Base-by-base conservation (phyloP, 2,888 invertebrate genomes). In the Heliconius cydno region DNA sequence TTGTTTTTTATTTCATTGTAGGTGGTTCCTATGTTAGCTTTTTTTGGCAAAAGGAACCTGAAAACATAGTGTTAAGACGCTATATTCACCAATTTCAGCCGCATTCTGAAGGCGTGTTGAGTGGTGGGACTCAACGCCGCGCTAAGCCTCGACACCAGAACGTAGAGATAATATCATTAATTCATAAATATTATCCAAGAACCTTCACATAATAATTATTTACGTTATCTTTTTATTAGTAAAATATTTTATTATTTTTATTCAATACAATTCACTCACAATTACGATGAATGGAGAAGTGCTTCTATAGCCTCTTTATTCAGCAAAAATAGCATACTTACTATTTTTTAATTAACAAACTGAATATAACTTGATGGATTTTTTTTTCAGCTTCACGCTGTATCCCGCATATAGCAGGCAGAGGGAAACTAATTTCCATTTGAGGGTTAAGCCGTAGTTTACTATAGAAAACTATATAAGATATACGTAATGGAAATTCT, bases 401-500 rank as follows among this genome's bases (percentile, higher is more conserved):
- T 52, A 52, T 52, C 52, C 19, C 52, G 22, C 19, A 52, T 52
- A 52, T 1, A 9, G 52, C 19, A 19, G 19, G 19, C 7, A 52
- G 52, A 52, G 19, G 52, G 52, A 52, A 52, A 6, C 22, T 52
- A 22, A 3, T 34, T 9, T 57, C 57, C 22, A 22, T 9, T 22
- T 3, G 7, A 22, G 57, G 57, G 7, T 57, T 57, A 57, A 22
- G 22, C 63, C 63, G 25, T 13, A 63, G 63, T 12, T 63, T 63
- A 63, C 25, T 60, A n/a, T 60, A n/a, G 60, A 60, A 60, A 60
- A 22, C 25, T 22, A 22, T 57, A 57, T 57, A 57, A 46, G 57
- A 25, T 63, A 25, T 63, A 25, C 63, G 12, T 25, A 41, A 65
- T 75, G 28, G 65, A 75, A 75, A 63, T 63, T 77, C 28, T 34